Percentiles rank a stretch among this genome's conserved stretches.
Evolutionary conservation across 2,797 vertebrate species (phyloP).

Genomic region (Phoebastria nigripes): DNA sequence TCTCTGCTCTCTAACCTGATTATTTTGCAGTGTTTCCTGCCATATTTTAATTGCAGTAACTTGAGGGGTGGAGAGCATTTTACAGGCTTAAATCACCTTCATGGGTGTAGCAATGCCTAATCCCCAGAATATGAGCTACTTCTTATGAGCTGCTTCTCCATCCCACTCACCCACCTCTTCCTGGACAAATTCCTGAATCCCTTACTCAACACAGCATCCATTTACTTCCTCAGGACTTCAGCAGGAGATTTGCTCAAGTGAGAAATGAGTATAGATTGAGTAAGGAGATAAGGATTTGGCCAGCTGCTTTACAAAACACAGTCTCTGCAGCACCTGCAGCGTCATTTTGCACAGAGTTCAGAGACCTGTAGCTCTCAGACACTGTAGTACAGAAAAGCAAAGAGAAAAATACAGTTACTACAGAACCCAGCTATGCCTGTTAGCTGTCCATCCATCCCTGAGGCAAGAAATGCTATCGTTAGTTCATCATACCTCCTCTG

Average conservation of each 20-base stretch:
- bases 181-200: background rate
- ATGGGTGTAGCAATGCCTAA: background rate
- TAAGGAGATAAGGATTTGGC: background rate
- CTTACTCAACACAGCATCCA: background rate
- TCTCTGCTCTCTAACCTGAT: background rate
- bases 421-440: background rate
- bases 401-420: background rate
- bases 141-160: background rate
- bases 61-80: background rate
- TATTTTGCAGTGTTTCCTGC: background rate
- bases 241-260: background rate
- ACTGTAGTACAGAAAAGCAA: background rate
- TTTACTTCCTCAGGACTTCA: background rate
- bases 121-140: background rate
- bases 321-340: background rate
- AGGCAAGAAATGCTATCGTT: background rate
- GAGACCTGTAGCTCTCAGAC: background rate
- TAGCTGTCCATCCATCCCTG: background rate
- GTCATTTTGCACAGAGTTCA: background rate
- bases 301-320: background rate
- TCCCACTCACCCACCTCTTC: background rate
- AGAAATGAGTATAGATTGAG: background rate
- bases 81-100: background rate
- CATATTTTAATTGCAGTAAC: conserved; percentile 3
- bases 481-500: background rate